Base-by-base conservation (phyloP, 2,888 invertebrate species). In the Ennomos erosarius region DNA sequence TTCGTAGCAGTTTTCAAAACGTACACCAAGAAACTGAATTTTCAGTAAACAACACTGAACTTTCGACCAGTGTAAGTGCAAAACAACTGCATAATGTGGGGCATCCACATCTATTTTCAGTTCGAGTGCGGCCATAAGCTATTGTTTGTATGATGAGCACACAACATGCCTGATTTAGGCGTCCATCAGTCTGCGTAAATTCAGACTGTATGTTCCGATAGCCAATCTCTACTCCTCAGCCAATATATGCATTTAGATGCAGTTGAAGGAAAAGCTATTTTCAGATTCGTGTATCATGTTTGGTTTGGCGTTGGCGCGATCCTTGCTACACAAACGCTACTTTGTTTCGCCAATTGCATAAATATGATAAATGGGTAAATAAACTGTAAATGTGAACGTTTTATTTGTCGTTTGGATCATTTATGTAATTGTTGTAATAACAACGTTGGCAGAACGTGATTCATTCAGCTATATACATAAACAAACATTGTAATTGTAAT, bases 291-390 rank as follows among this genome's bases (percentile, higher is more conserved):
- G 62, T 44, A 56, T 63, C 58, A 59, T 55, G 51, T 55, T 58
- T 48, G 10, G 12, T 16, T 60, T 64, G 62, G 54, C n/a, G 34
- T 59, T 64, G 64, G 54, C 44, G 33, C 39, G 45, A 60, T 36
- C 13, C 34, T 33, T 46, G 34, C 33, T 49, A 46, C 47, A 44
- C n/a, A 34, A 49, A 5, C 33, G 12, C 33, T 50, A 49, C 58
- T 42, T 46, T 60, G 55, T 55, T 40, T 44, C 13, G 8, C 12
- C n/a, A 40, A 9, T 33, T 38, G 34, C 26, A 35, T 53, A n/a
- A 33, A 34, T 36, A 39, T 40, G 49, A 54, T 26, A 11, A 35
- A 54, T 43, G 33, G n/a, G 35, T 52, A 13, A 39, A 44, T 39
- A 38, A 52, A 48, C 44, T 48, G 12, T 10, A 10, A 10, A 10